Evolutionary conservation across 1,140 invertebrate species (phyloP), one percentile per base, ranked within the genome.

Genomic region (Thaumetopoea pityocampa): DNA sequence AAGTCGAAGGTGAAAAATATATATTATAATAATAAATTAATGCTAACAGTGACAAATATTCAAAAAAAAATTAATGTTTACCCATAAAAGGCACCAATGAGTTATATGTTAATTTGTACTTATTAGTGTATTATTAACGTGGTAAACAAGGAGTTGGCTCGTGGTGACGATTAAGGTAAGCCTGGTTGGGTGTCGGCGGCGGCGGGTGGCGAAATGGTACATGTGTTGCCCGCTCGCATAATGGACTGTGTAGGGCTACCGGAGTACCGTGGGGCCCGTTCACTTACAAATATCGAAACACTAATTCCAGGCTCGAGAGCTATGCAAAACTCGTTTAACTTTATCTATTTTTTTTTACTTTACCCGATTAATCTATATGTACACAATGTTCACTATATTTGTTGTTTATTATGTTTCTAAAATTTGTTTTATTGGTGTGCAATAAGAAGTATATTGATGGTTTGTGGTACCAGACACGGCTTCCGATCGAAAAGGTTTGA

Each of bases 171-270:
- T 83, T 83, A 80, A 78, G 72, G 72, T 60, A 68, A 56, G 61
- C 53, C 52, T 43, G 49, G 58, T 48, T 53, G 72, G 74, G 70
- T 72, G 74, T 74, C 65, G 61, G 58, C 53, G 45, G 67, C 51
- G 54, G 49, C 52, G 61, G 64, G 51, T 47, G 54, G 67, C 56
- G 50, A 46, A 47, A 56, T 62, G 77, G 58, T 63, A 79, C 77
- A 81, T 74, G 73, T 83, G 77, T 83, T 72, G 55, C 56, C 58
- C 62, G 46, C 67, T 69, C 72, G 76, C 68, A 79, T 77, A 81
- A 76, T 79, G 67, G 59, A 55, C 55, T 55, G 49, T 47, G 28
- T 67, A 78, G 78, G 73, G 78, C 52, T 73, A 60, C 33, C 54
- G 33, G n/a, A n/a, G 12, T 28, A n/a, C 5, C 23, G 6, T 15